Evolutionary conservation across 1,140 invertebrate genomes (phyloP).

Genomic region (Zaprionus ornatus): DNA sequence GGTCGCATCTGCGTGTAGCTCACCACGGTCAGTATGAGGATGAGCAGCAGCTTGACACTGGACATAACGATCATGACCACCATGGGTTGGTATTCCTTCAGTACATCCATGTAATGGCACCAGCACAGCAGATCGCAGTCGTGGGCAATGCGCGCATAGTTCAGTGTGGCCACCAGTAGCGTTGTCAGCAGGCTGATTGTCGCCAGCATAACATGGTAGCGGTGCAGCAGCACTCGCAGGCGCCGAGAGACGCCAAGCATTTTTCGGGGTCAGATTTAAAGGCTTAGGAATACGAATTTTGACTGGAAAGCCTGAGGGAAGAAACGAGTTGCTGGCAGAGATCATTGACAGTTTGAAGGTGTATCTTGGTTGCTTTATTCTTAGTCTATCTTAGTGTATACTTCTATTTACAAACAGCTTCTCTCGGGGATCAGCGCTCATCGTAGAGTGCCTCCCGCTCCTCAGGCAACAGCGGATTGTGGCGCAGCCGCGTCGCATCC

Average conservation of each 20-base stretch:
- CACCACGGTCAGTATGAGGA: conserved; percentile 31
- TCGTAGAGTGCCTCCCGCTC: not conserved
- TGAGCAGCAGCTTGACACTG: conserved; percentile 30
- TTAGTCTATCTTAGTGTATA: not conserved
- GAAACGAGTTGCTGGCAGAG: not conserved
- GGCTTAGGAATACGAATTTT: conserved; percentile 14
- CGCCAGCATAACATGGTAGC: conserved; percentile 28
- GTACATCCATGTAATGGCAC: not conserved
- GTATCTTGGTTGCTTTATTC: not conserved
- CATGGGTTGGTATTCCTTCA: conserved; percentile 27
- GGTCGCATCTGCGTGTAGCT: conserved; percentile 12
- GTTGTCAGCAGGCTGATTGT: not conserved
- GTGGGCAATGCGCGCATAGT: conserved; percentile 21
- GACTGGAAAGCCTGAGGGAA: conserved; percentile 8
- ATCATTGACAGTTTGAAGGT: not conserved
- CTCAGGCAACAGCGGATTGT: conserved; percentile 19
- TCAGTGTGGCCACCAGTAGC: conserved; percentile 19
- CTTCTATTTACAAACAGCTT: not conserved
- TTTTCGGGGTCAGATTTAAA: not conserved
- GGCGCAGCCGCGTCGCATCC: not conserved
- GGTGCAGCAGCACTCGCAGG: conserved; percentile 4
- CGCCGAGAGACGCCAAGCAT: conserved; percentile 18
- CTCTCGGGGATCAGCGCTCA: not conserved
- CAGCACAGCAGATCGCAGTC: conserved; percentile 49
- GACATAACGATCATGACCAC: conserved; percentile 23